Conservation (phyloP, 1,140 invertebrate species). For the Aphaenogaster rudis region DNA sequence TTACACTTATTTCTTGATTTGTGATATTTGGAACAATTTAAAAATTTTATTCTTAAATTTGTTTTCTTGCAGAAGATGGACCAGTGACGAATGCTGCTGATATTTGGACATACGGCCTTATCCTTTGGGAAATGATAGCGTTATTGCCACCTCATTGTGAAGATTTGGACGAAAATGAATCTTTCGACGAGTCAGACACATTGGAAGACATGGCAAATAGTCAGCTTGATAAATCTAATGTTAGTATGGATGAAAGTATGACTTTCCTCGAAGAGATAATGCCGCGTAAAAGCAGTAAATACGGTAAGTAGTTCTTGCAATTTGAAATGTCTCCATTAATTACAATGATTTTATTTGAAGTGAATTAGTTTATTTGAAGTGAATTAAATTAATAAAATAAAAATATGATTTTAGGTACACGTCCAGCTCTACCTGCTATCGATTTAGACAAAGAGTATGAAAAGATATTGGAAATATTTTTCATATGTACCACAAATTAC, state of each 20-base stretch:
- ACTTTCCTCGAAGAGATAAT: slow-evolving; percentile 53
- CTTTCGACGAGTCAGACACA: slow-evolving; percentile 67
- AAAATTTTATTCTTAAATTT: slow-evolving; percentile 86
- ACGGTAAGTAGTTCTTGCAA: slow-evolving; percentile 69
- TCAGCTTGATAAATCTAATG: slow-evolving; percentile 40
- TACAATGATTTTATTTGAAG: slow-evolving; percentile 24
- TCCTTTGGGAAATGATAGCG: slow-evolving; percentile 94
- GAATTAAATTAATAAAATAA: slow-evolving; percentile 48
- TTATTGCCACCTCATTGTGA: slow-evolving; percentile 89
- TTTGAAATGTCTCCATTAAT: slow-evolving; percentile 26
- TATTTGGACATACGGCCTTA: slow-evolving; percentile 93
- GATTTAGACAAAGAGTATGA: slow-evolving; percentile 89
- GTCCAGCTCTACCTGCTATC: slow-evolving; percentile 90
- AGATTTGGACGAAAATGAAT: slow-evolving; percentile 74
- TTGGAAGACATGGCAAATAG: neutral
- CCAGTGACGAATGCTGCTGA: slow-evolving; percentile 91
- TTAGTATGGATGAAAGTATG: slow-evolving; percentile 51
- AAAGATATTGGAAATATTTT: slow-evolving; percentile 90
- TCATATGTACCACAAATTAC: slow-evolving; percentile 90
- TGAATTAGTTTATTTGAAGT: neutral
- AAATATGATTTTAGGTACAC: slow-evolving; percentile 86
- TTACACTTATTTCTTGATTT: slow-evolving; percentile 30
- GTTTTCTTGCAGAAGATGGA: slow-evolving; percentile 80
- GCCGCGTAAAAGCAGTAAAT: slow-evolving; percentile 41
- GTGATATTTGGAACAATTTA: neutral